Conservation (phyloP, 2,888 invertebrate species). For the Pristionchus arcanus region DNA sequence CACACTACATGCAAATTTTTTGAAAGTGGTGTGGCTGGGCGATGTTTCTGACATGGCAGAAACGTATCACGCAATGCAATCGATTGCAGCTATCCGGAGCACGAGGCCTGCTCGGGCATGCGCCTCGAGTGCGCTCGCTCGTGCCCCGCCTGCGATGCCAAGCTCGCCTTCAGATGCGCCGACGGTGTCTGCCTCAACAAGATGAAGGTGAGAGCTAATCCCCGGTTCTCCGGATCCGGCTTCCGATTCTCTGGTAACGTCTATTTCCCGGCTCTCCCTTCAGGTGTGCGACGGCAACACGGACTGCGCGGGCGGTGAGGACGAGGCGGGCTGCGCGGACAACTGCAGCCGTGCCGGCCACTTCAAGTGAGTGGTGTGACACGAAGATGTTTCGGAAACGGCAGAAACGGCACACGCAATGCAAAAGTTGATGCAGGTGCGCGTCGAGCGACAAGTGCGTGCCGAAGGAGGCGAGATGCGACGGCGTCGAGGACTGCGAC, state of each 20-base stretch:
- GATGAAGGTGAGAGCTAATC: constrained; percentile 52
- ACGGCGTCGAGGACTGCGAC: constrained; percentile 68
- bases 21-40: not conserved
- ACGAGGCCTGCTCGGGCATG: constrained; percentile 70
- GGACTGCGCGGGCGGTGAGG: constrained; percentile 69
- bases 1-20: not conserved
- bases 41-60: not conserved
- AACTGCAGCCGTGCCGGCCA: constrained; percentile 52
- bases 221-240: not conserved
- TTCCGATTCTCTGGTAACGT: not conserved
- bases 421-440: constrained; percentile 18
- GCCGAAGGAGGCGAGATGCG: constrained; percentile 61
- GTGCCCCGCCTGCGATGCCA: constrained; percentile 65
- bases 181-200: constrained; percentile 64
- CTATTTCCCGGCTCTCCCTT: not conserved
- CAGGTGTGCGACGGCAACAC: constrained; percentile 70
- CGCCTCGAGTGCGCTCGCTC: constrained; percentile 59
- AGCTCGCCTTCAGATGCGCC: constrained; percentile 66
- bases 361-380: constrained; percentile 39
- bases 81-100: constrained; percentile 59
- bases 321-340: constrained; percentile 67
- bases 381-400: not conserved
- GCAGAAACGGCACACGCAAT: not conserved
- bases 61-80: not conserved
- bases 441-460: constrained; percentile 61